A percentile compares a stretch with the other conserved stretches of the same genome.
phyloP scores from a whole-genome alignment of 2,888 invertebrate species.

The Chrysomela aeneicollis region DNA sequence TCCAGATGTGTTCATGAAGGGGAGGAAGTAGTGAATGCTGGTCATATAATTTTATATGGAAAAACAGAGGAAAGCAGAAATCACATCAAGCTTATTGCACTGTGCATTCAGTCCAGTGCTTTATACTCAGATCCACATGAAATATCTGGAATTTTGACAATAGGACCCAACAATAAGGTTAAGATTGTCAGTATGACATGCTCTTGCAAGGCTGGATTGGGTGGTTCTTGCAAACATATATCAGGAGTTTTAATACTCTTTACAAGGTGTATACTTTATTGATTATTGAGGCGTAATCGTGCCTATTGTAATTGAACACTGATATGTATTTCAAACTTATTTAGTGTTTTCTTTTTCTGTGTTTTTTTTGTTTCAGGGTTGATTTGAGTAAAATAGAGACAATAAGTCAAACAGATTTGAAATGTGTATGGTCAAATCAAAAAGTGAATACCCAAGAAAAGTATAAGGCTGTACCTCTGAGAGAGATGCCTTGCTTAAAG shows the following conservation, averaged over 20 bases:
- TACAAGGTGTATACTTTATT: slow-evolving; percentile 16
- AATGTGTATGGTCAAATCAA: slow-evolving; percentile 15
- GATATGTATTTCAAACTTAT: neutral
- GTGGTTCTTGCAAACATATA: slow-evolving; percentile 22
- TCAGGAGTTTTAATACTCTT: slow-evolving; percentile 17
- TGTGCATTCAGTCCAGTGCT: slow-evolving; percentile 27
- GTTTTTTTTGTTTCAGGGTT: slow-evolving; percentile 1
- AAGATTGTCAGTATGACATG: slow-evolving; percentile 5
- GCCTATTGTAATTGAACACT: neutral
- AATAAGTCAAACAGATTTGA: slow-evolving; percentile 6
- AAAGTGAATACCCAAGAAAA: neutral
- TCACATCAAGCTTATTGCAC: slow-evolving; percentile 4
- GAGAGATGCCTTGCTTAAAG: slow-evolving; percentile 4
- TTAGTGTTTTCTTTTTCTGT: slow-evolving; percentile 1
- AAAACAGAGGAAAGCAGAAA: neutral
- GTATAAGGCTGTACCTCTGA: slow-evolving; percentile 1
- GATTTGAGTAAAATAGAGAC: neutral
- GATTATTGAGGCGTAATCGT: neutral
- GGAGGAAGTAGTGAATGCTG: slow-evolving; percentile 25
- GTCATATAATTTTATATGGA: slow-evolving; percentile 25
- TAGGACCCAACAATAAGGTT: neutral
- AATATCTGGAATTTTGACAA: slow-evolving; percentile 12
- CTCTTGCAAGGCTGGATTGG: slow-evolving; percentile 15
- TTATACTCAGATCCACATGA: slow-evolving; percentile 23
- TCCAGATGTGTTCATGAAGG: slow-evolving; percentile 24